A percentile compares a stretch with the other conserved stretches of the same genome.
These are phyloP conservation scores for Drosophila gunungcola DNA, from an alignment of 1,140 invertebrate genomes.

Conservation along the genomic window DNA sequence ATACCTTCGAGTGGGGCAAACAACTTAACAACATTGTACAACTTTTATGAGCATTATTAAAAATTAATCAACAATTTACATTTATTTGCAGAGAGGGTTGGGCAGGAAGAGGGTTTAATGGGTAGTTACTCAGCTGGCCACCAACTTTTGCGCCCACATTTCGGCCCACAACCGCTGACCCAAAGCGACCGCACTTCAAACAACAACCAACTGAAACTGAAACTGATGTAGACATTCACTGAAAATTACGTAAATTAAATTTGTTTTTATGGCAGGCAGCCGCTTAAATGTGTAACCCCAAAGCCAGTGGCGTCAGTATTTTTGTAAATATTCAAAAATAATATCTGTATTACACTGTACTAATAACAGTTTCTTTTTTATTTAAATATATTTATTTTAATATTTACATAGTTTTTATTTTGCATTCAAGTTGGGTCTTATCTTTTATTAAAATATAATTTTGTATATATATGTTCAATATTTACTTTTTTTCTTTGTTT, in stretches of 20 bases:
- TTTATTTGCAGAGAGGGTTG: conserved; percentile 54
- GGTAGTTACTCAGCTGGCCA: conserved; percentile 28
- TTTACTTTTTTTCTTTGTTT: no score
- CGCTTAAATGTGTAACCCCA: conserved; percentile 59
- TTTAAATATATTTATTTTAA: no score
- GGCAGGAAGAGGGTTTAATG: conserved; percentile 22
- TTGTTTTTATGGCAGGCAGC: conserved; percentile 76
- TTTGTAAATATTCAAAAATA: no score
- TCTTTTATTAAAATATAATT: no score
- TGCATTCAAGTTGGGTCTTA: no score
- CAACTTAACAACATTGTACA: conserved; percentile 60
- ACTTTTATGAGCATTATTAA: conserved; percentile 79
- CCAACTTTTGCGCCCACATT: conserved; percentile 1
- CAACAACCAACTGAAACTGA: conserved; percentile 57
- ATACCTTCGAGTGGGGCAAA: conserved; percentile 10
- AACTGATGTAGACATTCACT: conserved; percentile 83
- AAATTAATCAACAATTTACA: conserved; percentile 81
- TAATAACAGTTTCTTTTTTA: no score
- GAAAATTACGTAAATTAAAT: conserved; percentile 83
- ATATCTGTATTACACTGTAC: no score
- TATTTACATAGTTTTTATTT: no score
- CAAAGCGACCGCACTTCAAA: conserved; percentile 64
- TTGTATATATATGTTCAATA: no score
- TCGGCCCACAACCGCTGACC: conserved; percentile 13
- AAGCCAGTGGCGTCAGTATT: neutral